Percentiles rank a stretch among this genome's conserved stretches.
Evolutionary conservation across 2,888 invertebrate genomes (phyloP).

Genomic region (Sipha maydis): DNA sequence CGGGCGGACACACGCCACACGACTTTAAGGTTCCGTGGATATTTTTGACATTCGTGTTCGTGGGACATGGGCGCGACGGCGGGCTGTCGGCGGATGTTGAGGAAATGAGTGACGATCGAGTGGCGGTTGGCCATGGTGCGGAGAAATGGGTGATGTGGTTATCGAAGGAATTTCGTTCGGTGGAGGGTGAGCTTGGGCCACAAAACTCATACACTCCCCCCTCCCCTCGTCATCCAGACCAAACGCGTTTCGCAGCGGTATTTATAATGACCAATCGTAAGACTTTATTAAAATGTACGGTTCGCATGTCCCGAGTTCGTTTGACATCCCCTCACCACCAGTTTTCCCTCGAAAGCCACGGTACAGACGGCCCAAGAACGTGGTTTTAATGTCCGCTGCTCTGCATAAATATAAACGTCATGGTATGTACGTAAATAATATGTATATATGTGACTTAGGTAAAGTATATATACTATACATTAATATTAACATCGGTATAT

Average conservation of each 20-base stretch:
- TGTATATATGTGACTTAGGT: not conserved
- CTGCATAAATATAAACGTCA: not conserved
- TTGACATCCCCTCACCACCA: not conserved
- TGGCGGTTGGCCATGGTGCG: too few relatives aligned
- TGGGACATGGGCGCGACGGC: not conserved
- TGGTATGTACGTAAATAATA: not conserved
- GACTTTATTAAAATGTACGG: constrained; percentile 19
- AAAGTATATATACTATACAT: not conserved
- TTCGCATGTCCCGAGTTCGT: constrained; percentile 37
- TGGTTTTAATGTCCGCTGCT: not conserved
- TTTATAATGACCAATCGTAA: constrained; percentile 21
- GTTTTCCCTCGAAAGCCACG: not conserved
- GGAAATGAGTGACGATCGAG: too few relatives aligned
- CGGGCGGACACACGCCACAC: constrained; percentile 15
- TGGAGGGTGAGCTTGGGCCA: too few relatives aligned
- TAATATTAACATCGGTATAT: not conserved
- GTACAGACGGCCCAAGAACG: constrained; percentile 17
- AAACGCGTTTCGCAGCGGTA: not conserved
- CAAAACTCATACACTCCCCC: not conserved
- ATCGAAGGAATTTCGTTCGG: not conserved
- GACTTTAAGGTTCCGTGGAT: constrained; percentile 17
- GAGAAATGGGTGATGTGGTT: not conserved
- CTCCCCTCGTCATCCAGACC: not conserved
- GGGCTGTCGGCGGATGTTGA: too few relatives aligned
- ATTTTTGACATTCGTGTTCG: constrained; percentile 23